Evolutionary conservation across 2,888 invertebrate species (phyloP).

Genomic region (Troides helena): DNA sequence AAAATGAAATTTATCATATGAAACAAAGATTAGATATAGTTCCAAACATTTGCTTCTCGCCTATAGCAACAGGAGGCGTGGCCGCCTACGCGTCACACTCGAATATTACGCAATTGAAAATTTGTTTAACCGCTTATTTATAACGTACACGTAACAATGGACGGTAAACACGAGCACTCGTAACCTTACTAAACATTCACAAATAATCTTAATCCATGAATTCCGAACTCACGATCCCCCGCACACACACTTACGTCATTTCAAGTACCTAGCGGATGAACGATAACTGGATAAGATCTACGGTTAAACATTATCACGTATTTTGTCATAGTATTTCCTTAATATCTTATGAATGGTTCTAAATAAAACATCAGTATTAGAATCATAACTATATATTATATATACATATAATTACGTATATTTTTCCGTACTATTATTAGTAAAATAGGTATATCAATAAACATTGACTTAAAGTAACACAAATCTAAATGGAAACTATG

Average conservation of each 20-base stretch:
- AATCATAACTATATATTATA: too few species aligned
- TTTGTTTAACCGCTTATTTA: slow-evolving; percentile 35
- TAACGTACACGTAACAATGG: slow-evolving; percentile 8
- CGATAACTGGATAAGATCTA: slow-evolving; percentile 19
- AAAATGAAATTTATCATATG: not conserved
- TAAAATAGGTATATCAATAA: too few species aligned
- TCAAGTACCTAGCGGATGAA: slow-evolving; percentile 1
- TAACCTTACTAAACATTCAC: slow-evolving; percentile 22
- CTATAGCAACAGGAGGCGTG: slow-evolving; percentile 67
- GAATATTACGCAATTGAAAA: slow-evolving; percentile 46
- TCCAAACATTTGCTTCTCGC: slow-evolving; percentile 28
- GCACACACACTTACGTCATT: slow-evolving; percentile 22
- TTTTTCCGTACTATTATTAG: too few species aligned
- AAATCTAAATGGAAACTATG: not conserved
- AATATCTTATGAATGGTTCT: not conserved
- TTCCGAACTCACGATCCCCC: slow-evolving; percentile 24
- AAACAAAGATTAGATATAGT: slow-evolving; percentile 1
- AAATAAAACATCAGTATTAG: not conserved
- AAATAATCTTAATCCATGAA: slow-evolving; percentile 8
- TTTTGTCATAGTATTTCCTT: not conserved
- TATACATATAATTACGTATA: too few species aligned
- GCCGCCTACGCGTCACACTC: slow-evolving; percentile 58
- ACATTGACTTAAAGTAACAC: too few species aligned
- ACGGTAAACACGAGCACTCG: slow-evolving; percentile 14
- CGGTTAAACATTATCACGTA: not conserved